These are phyloP conservation scores for Fissipunctia ypsillon DNA, from an alignment of 2,888 invertebrate genomes.

Conservation along the genomic window DNA sequence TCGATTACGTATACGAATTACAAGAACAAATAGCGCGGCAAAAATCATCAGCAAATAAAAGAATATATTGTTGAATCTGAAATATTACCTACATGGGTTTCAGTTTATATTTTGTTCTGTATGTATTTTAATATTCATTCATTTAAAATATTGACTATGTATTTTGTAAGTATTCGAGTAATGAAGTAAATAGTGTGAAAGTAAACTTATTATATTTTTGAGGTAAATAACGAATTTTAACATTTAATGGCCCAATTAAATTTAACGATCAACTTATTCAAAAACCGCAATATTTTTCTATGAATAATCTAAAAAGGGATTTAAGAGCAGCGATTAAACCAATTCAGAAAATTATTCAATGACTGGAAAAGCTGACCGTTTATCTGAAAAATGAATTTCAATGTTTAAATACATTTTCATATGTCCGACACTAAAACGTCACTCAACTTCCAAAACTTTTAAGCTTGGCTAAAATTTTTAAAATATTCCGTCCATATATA, in stretches of 20 bases:
- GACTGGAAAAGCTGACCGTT: constrained; percentile 20
- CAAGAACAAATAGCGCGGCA: background rate
- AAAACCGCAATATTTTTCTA: constrained; percentile 37
- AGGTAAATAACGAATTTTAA: background rate
- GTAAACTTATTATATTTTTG: background rate
- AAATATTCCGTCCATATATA: background rate
- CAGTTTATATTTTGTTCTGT: background rate
- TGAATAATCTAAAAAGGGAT: constrained; percentile 37
- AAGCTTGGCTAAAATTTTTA: background rate
- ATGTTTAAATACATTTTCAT: constrained; percentile 22
- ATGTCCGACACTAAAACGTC: constrained; percentile 10
- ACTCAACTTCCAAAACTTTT: constrained; percentile 4
- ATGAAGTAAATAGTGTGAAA: background rate
- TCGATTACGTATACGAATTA: constrained; percentile 26
- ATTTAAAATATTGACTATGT: background rate
- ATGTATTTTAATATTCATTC: background rate
- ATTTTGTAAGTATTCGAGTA: background rate
- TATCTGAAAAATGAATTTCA: constrained; percentile 19
- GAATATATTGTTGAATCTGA: background rate
- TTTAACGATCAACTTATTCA: constrained; percentile 22
- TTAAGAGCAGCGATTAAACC: constrained; percentile 35
- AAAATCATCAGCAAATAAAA: constrained; percentile 27
- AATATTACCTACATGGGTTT: background rate
- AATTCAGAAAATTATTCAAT: constrained; percentile 42
- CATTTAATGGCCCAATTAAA: constrained; percentile 4